phyloP scores from a whole-genome alignment of 2,797 vertebrate species.

The Craterocephalus amniculus region DNA sequence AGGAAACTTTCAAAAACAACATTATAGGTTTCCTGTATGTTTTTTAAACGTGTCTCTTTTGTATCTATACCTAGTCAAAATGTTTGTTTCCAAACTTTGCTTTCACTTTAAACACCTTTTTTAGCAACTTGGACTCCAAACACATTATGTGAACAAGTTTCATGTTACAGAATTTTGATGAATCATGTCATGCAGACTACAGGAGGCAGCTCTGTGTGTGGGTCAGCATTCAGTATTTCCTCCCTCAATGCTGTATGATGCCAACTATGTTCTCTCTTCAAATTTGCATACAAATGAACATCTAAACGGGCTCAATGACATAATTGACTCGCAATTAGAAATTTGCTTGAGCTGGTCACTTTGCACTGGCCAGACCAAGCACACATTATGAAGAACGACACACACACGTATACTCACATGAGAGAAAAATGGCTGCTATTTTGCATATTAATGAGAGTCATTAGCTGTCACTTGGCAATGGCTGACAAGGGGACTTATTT shows the following conservation, averaged over 20 bases:
- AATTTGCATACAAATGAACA: constrained; percentile 92
- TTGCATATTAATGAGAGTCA: constrained; percentile 91
- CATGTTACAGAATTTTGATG: constrained; percentile 18
- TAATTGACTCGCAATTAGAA: constrained; percentile 91
- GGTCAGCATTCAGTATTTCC: constrained; percentile 65
- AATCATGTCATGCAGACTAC: constrained; percentile 33
- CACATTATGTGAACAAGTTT: neutral
- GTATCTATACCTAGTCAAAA: neutral
- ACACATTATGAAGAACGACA: constrained; percentile 72
- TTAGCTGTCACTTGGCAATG: constrained; percentile 85
- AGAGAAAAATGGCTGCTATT: constrained; percentile 82
- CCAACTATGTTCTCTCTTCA: constrained; percentile 59
- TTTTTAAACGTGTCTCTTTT: too few relatives aligned
- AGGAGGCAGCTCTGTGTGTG: constrained; percentile 12
- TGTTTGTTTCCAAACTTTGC: neutral
- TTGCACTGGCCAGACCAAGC: constrained; percentile 78
- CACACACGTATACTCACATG: constrained; percentile 38
- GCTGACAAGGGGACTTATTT: constrained; percentile 88
- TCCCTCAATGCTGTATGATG: constrained; percentile 79
- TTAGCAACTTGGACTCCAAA: neutral
- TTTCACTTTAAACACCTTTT: neutral
- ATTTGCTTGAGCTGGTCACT: constrained; percentile 87
- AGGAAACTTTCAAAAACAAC: too few relatives aligned
- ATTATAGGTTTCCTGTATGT: too few relatives aligned
- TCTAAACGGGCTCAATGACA: constrained; percentile 88